Base-by-base conservation (phyloP, 2,888 invertebrate genomes). In the Catonia carolina region DNA sequence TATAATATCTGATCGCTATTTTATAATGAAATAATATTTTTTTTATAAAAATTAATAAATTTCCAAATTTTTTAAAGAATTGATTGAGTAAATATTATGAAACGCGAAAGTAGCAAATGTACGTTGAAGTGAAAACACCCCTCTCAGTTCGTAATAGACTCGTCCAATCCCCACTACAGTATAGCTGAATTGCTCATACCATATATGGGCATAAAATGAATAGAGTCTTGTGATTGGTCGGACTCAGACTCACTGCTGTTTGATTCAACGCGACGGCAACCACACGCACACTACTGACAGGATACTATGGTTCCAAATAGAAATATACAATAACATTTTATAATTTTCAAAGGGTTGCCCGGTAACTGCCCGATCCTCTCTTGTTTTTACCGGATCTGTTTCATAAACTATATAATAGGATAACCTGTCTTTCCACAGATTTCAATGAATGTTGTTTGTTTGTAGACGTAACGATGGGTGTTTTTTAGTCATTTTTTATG, bases 191-290 rank as follows among this genome's bases (percentile, higher is more conserved):
- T 77, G 80, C 78, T 79, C 78, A 83, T 81, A 82, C 86, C 86
- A 82, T 85, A 85, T 85, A 85, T 83, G 85, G 86, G 81, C 83
- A 85, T 84, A 81, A 79, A 82, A 81, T 79, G 79, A 79, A 80
- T 77, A 71, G 74, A 70, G 78, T 69, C 67, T 71, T 74, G 72
- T 76, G 78, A 86, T 86, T 86, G 86, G 85, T 75, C 69, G 75
- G 22, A 17, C 20, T 14, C 14, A 14, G 22, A 14, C 27, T 45
- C 22, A 27, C 23, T 45, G 45, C 27, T 45, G 45, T 45, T 45
- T 45, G 45, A 45, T 45, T 45, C 45, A 45, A 45, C 45, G n/a
- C 39, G 17, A n/a, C n/a, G 27, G 4, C 5, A 27, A 27, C 27
- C 8, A 8, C 27, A 27, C 8, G 27, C 27, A 27, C 27, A 27